Percentiles rank a stretch among this genome's conserved stretches.
These are phyloP conservation scores for Recurvirostra avosetta DNA, from an alignment of 2,113 vertebrate genomes.

Conservation along the genomic window DNA sequence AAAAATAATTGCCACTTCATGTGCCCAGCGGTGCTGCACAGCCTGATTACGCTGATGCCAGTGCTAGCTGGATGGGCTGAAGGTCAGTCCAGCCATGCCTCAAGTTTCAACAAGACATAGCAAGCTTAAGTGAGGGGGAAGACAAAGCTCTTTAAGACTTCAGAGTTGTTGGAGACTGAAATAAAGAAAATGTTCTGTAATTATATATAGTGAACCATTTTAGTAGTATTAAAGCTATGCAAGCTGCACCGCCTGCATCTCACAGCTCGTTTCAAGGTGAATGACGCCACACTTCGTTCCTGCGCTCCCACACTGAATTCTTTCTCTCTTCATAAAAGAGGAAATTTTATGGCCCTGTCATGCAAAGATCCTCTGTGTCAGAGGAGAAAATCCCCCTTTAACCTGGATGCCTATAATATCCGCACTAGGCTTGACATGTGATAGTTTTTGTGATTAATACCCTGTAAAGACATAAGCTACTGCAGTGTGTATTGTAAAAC, in stretches of 20 bases:
- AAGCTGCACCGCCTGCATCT: neutral
- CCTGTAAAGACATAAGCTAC: neutral
- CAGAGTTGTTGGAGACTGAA: neutral
- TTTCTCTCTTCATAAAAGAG: neutral
- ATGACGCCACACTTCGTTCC: neutral
- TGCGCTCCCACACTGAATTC: neutral
- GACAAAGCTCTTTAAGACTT: neutral
- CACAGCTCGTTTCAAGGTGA: neutral
- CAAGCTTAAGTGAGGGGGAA: neutral
- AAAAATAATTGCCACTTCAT: neutral
- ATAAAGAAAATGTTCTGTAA: neutral
- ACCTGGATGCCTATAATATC: neutral
- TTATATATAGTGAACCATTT: neutral
- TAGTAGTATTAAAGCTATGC: neutral
- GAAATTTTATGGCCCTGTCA: neutral
- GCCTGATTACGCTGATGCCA: neutral
- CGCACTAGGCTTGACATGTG: neutral
- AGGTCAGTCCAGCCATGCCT: neutral
- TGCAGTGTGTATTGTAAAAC: neutral
- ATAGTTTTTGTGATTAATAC: slow-evolving; percentile 17
- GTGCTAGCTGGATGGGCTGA: neutral
- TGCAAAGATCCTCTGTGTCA: neutral
- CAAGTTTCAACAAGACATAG: neutral
- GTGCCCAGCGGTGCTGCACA: neutral
- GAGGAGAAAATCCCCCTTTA: slow-evolving; percentile 34